Conservation (phyloP, 1,140 invertebrate species). For the Ceratina japonica region DNA sequence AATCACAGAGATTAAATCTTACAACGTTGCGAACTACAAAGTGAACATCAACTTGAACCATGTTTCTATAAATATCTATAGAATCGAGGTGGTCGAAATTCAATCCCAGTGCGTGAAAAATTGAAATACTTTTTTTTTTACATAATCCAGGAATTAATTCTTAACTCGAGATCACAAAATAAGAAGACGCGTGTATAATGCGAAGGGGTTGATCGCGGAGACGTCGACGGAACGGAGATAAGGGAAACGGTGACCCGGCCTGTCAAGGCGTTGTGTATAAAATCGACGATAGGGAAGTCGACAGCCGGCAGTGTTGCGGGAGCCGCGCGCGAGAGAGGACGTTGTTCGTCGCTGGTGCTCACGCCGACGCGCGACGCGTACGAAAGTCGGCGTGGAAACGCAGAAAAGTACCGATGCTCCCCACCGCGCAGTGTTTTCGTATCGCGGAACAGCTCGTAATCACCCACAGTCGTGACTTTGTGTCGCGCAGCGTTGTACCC, state of each 20-base stretch:
- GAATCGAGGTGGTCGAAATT: too few relatives aligned
- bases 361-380: conserved; percentile 44
- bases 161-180: background rate
- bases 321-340: conserved; percentile 63
- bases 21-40: background rate
- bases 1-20: background rate
- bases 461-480: background rate
- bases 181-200: background rate
- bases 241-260: conserved; percentile 48
- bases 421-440: conserved; percentile 25
- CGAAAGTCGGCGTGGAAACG: background rate
- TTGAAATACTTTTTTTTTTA: too few relatives aligned
- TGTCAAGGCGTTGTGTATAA: conserved; percentile 59
- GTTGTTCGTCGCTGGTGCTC: conserved; percentile 41
- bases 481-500: background rate
- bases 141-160: too few relatives aligned
- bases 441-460: background rate
- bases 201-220: conserved; percentile 6
- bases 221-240: conserved; percentile 38
- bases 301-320: conserved; percentile 63
- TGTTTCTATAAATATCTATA: background rate
- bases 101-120: background rate
- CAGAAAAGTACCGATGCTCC: background rate
- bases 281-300: conserved; percentile 63
- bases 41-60: background rate